Evolutionary conservation across 2,113 vertebrate species (phyloP).

Genomic region (Amphiprion ocellaris): DNA sequence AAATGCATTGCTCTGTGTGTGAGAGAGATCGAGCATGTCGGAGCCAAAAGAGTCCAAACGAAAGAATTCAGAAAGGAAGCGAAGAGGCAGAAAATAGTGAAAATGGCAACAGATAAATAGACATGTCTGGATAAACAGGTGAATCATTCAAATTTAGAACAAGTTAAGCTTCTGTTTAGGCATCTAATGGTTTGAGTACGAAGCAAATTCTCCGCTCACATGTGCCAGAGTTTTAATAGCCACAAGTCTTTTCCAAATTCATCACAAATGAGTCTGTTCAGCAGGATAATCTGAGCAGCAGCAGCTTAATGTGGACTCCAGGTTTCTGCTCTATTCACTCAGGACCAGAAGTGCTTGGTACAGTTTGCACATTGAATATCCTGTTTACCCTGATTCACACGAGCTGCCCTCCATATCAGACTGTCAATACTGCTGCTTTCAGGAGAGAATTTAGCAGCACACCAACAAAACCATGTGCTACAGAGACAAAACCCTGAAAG

Average conservation of each 20-base stretch:
- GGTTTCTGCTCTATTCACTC: neutral
- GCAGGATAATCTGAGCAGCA: neutral
- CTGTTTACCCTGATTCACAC: neutral
- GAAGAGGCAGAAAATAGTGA: too few relatives aligned
- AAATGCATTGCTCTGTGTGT: neutral
- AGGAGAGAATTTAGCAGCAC: neutral
- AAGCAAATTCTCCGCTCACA: neutral
- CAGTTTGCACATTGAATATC: constrained; percentile 6
- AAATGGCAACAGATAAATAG: too few relatives aligned
- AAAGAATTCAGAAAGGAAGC: too few relatives aligned
- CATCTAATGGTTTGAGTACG: too few relatives aligned
- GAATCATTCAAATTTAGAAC: too few relatives aligned
- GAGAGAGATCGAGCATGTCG: too few relatives aligned
- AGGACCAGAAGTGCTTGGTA: neutral
- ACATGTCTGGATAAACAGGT: too few relatives aligned
- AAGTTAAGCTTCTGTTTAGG: too few relatives aligned
- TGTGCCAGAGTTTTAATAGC: neutral
- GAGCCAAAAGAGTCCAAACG: neutral
- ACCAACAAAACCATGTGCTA: neutral
- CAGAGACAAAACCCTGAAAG: neutral
- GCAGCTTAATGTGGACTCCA: neutral
- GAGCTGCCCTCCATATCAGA: neutral
- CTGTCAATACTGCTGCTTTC: neutral
- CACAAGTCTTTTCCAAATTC: neutral
- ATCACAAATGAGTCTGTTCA: neutral